phyloP scores from a whole-genome alignment of 23 tunicate species.

The Trididemnum clinides region DNA sequence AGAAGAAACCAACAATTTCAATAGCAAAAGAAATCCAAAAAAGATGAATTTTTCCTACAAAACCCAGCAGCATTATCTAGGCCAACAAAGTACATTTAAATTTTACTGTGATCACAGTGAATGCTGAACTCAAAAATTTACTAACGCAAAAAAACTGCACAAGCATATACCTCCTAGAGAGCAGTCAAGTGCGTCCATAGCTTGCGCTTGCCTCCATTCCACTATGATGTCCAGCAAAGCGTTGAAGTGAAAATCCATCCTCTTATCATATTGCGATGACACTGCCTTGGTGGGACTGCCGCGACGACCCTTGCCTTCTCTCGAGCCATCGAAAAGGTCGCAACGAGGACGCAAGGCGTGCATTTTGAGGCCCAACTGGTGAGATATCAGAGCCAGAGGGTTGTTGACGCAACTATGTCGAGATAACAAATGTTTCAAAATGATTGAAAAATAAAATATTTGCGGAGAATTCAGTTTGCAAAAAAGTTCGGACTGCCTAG shows the following conservation, averaged over 20 bases:
- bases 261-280: slow-evolving; percentile 63
- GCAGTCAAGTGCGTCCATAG: slow-evolving; percentile 55
- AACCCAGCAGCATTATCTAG: no score
- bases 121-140: no score
- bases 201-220: slow-evolving; percentile 86
- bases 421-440: no score
- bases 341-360: slow-evolving; percentile 71
- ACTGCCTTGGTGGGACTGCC: slow-evolving; percentile 36
- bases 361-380: slow-evolving; percentile 69
- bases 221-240: slow-evolving; percentile 80
- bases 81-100: no score
- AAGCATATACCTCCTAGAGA: slow-evolving; percentile 56
- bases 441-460: no score
- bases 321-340: slow-evolving; percentile 57
- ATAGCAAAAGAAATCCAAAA: no score
- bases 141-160: no score
- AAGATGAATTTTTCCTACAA: no score
- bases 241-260: slow-evolving; percentile 93
- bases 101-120: no score
- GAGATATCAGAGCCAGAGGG: slow-evolving; percentile 76
- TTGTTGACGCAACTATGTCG: slow-evolving; percentile 89
- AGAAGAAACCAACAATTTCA: no score
- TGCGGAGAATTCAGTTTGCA: no score
- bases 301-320: neutral
- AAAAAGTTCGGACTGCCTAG: no score